Conservation (phyloP, 2,113 vertebrate species). For the Regulus satrapa region DNA sequence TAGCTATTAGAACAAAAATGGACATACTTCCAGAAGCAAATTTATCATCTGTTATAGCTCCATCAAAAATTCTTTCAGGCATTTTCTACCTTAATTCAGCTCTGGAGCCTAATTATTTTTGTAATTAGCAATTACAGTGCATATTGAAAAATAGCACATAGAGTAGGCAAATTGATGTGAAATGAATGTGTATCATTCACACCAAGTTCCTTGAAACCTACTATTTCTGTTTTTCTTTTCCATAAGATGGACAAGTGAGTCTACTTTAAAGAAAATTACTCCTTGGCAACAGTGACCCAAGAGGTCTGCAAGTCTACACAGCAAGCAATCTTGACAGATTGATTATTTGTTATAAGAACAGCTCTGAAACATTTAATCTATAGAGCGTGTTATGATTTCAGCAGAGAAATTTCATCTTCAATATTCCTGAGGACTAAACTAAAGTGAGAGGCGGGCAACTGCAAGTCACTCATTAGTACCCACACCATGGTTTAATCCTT, state of each 20-base stretch:
- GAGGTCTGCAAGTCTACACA: constrained; percentile 4
- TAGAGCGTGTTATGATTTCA: neutral
- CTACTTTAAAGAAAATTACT: constrained; percentile 24
- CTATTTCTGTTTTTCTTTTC: constrained; percentile 25
- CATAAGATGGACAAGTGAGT: neutral
- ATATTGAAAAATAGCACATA: neutral
- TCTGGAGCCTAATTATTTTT: constrained; percentile 11
- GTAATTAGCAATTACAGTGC: neutral
- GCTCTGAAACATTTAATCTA: constrained; percentile 31
- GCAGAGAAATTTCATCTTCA: constrained; percentile 18
- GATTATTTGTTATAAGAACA: constrained; percentile 45
- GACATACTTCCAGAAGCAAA: neutral
- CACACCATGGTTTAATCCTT: neutral
- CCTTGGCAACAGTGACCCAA: constrained; percentile 24
- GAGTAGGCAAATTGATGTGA: neutral
- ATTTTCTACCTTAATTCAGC: constrained; percentile 20
- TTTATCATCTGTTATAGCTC: neutral
- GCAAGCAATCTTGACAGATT: constrained; percentile 14
- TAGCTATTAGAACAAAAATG: neutral
- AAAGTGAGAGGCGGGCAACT: constrained; percentile 19
- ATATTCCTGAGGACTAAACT: constrained; percentile 18
- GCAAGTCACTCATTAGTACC: constrained; percentile 43
- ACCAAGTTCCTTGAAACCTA: constrained; percentile 15
- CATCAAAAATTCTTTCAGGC: constrained; percentile 8
- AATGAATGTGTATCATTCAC: neutral